These are phyloP conservation scores for Diplazon laetatorius DNA, from an alignment of 2,888 invertebrate species.

Conservation along the genomic window DNA sequence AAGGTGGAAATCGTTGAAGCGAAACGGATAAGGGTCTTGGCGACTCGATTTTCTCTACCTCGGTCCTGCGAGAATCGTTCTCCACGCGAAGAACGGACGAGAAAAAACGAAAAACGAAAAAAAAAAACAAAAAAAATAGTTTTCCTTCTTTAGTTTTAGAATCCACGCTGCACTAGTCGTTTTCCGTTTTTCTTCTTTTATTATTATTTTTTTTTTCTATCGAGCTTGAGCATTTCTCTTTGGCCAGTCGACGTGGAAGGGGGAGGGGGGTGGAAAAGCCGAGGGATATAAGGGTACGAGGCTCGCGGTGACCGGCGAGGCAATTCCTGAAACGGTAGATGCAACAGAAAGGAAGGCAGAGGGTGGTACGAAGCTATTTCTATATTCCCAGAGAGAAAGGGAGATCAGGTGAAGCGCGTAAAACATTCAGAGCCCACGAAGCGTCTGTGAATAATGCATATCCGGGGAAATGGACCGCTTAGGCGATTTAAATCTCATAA, in stretches of 20 bases:
- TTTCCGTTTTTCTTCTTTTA: background rate
- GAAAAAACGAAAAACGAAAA: background rate
- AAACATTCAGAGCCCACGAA: conserved; percentile 77
- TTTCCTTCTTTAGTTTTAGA: conserved; percentile 4
- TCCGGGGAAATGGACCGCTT: conserved; percentile 80
- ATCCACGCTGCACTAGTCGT: background rate
- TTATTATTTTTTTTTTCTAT: background rate
- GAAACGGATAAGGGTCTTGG: conserved; percentile 54
- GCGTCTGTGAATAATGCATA: conserved; percentile 80
- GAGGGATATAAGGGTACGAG: conserved; percentile 28
- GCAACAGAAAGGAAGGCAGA: conserved; percentile 57
- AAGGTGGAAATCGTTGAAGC: conserved; percentile 48
- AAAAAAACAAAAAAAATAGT: background rate
- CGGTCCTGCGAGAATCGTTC: conserved; percentile 18
- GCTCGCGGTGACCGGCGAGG: conserved; percentile 42
- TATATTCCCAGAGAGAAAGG: conserved; percentile 57
- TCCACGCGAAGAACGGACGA: background rate
- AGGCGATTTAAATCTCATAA: conserved; percentile 82
- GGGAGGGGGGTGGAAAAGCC: conserved; percentile 6
- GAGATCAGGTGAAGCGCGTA: conserved; percentile 68
- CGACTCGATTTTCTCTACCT: conserved; percentile 56
- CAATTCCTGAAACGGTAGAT: conserved; percentile 38
- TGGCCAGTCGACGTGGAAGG: background rate
- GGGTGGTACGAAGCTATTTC: conserved; percentile 25
- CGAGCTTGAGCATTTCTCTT: conserved; percentile 15